Conservation (phyloP, 2,797 vertebrate species). For the Silurus aristotelis region DNA sequence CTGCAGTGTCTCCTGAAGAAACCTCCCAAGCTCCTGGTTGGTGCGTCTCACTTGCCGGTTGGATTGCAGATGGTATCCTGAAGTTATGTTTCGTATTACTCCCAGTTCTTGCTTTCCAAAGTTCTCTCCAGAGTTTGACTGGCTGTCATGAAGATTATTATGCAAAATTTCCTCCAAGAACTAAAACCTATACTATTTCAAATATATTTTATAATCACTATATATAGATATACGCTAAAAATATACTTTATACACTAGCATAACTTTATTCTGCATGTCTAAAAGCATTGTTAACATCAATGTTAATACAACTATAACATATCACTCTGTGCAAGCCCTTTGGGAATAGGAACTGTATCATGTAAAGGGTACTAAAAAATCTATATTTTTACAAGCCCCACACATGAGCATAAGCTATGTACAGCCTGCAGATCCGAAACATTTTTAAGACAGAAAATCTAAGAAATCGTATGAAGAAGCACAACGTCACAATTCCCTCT, state of each 20-base stretch:
- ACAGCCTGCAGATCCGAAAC: constrained; percentile 16
- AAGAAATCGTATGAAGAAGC: constrained; percentile 17
- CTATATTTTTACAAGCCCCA: constrained; percentile 13
- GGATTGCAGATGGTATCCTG: not conserved
- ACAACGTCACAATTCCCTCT: not conserved
- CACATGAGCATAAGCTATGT: not conserved
- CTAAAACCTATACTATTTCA: not conserved
- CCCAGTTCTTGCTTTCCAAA: not conserved
- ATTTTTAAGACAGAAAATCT: not conserved
- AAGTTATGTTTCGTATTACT: not conserved
- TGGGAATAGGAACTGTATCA: constrained; percentile 19
- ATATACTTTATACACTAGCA: not conserved
- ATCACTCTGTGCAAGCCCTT: constrained; percentile 28
- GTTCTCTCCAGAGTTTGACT: not conserved
- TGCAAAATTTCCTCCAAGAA: not conserved
- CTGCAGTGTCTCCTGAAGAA: constrained; percentile 6
- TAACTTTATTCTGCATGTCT: not conserved
- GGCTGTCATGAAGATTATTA: not conserved
- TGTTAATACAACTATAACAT: constrained; percentile 12
- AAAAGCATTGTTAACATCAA: not conserved
- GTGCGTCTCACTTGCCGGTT: not conserved
- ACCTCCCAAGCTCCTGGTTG: not conserved
- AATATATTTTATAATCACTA: not conserved
- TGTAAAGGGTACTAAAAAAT: constrained; percentile 42
- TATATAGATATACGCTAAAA: not conserved